These are phyloP conservation scores for Gerosis bhagava DNA, from an alignment of 2,888 invertebrate genomes.

Conservation along the genomic window DNA sequence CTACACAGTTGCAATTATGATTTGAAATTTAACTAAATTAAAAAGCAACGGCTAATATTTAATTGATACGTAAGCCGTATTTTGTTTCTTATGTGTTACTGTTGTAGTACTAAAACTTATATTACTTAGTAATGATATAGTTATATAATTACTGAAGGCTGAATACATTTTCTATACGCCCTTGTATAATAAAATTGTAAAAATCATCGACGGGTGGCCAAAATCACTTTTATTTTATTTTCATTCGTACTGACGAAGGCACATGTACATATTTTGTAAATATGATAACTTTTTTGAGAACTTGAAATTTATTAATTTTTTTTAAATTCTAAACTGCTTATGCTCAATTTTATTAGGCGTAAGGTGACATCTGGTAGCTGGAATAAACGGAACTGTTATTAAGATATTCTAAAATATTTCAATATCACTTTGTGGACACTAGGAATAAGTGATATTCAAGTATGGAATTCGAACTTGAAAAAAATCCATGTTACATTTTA, in stretches of 20 bases:
- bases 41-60: too few species aligned
- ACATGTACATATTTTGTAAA: slow-evolving; percentile 79
- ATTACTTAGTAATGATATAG: too few species aligned
- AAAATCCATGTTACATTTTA: too few species aligned
- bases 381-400: slow-evolving; percentile 46
- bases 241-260: slow-evolving; percentile 48
- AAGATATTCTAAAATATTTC: slow-evolving; percentile 39
- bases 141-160: slow-evolving; percentile 49
- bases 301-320: slow-evolving; percentile 59
- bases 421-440: slow-evolving; percentile 34
- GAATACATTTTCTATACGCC: slow-evolving; percentile 44
- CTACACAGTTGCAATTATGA: too few species aligned
- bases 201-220: slow-evolving; percentile 61
- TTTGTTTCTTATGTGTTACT: too few species aligned
- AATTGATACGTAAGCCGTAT: too few species aligned
- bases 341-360: slow-evolving; percentile 77
- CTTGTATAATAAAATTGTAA: slow-evolving; percentile 34
- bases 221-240: slow-evolving; percentile 56
- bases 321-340: slow-evolving; percentile 70
- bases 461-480: slow-evolving; percentile 43
- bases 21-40: too few species aligned
- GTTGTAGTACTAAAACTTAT: too few species aligned
- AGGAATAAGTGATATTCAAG: slow-evolving; percentile 38
- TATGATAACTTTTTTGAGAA: slow-evolving; percentile 63
- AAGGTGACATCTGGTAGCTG: slow-evolving; percentile 53